Percentiles rank a stretch among this genome's conserved stretches.
Evolutionary conservation across 2,113 vertebrate genomes (phyloP).

Genomic region (Suricata suricatta): DNA sequence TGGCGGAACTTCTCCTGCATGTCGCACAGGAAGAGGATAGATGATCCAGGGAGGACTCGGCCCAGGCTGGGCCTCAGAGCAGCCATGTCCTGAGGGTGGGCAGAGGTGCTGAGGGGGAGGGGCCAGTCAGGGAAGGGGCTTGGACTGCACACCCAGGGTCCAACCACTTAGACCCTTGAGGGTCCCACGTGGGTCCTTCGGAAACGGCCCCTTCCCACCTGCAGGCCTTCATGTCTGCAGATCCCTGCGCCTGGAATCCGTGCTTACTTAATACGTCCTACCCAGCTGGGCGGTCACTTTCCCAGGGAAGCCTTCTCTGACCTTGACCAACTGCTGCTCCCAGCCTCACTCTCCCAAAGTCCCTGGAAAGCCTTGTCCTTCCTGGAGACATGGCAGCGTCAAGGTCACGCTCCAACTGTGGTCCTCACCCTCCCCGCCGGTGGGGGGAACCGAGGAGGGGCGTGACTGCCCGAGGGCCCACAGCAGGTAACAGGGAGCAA

Average conservation of each 20-base stretch:
- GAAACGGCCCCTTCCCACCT: background rate
- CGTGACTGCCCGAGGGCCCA: background rate
- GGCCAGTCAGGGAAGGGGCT: background rate
- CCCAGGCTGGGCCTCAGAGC: conserved; percentile 79
- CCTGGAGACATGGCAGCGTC: background rate
- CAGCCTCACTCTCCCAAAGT: background rate
- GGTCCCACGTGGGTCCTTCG: rapidly evolving
- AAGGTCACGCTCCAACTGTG: background rate
- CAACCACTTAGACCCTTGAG: rapidly evolving
- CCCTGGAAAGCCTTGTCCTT: background rate
- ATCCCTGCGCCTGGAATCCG: background rate
- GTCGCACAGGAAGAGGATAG: conserved; percentile 92
- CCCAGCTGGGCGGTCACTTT: background rate
- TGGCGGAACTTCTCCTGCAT: conserved; percentile 94
- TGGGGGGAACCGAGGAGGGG: background rate
- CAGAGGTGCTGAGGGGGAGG: background rate
- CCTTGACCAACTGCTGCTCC: too few relatives aligned
- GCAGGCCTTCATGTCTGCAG: background rate
- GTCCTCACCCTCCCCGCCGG: background rate
- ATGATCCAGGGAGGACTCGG: conserved; percentile 83
- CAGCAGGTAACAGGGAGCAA: background rate
- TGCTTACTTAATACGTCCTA: background rate
- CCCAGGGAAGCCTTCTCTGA: background rate
- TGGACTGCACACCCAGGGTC: background rate
- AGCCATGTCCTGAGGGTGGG: conserved; percentile 60